Conservation (phyloP, 2,888 invertebrate genomes). For the Apotomis capreana region DNA sequence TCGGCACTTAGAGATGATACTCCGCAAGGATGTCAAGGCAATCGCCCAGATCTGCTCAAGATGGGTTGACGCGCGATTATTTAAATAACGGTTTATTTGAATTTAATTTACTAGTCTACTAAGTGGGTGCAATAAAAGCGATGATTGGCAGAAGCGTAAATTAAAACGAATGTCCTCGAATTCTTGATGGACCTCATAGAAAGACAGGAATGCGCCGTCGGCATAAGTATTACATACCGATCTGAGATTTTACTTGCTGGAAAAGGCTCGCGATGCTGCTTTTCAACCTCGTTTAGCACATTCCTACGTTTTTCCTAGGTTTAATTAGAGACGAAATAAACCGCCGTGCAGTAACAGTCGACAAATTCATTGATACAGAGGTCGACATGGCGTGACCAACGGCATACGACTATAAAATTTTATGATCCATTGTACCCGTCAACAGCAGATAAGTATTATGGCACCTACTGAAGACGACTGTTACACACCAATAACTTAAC, state of each 20-base stretch:
- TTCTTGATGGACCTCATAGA: constrained; percentile 6
- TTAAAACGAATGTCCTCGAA: background rate
- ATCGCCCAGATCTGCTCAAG: constrained; percentile 55
- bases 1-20: constrained; percentile 52
- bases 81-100: constrained; percentile 11
- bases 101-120: background rate
- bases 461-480: constrained; percentile 28
- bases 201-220: constrained; percentile 8
- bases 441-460: constrained; percentile 27
- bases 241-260: constrained; percentile 9
- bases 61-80: constrained; percentile 27
- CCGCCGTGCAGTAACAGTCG: background rate
- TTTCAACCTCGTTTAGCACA: constrained; percentile 14
- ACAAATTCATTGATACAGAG: constrained; percentile 40
- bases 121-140: background rate
- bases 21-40: constrained; percentile 66
- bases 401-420: constrained; percentile 28
- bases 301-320: constrained; percentile 10
- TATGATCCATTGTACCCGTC: constrained; percentile 52
- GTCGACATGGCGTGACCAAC: constrained; percentile 44
- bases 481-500: constrained; percentile 28
- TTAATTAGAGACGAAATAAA: constrained; percentile 6
- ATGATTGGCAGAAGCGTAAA: background rate
- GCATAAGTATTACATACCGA: constrained; percentile 12
- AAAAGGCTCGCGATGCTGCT: constrained; percentile 25